These are phyloP conservation scores for Brachionus plicatilis DNA, from an alignment of 1,140 invertebrate genomes.

Conservation along the genomic window DNA sequence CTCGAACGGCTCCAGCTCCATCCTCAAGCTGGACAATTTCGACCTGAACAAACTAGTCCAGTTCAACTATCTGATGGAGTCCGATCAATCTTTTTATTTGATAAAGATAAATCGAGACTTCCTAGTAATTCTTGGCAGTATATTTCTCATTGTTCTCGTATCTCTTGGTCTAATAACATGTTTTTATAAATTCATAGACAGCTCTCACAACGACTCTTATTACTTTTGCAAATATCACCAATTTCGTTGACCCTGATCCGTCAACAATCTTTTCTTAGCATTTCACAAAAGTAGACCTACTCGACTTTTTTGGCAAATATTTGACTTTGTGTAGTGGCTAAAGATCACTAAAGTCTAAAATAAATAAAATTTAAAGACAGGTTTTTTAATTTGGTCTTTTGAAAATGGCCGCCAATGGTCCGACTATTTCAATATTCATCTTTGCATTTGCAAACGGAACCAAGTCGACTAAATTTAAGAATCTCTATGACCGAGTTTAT, in stretches of 20 bases:
- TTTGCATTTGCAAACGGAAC: not conserved
- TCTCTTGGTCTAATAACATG: slow-evolving; percentile 3
- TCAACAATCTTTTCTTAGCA: not conserved
- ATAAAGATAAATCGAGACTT: slow-evolving; percentile 7
- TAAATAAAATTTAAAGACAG: not conserved
- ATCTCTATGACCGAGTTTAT: not conserved
- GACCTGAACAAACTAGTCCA: not conserved
- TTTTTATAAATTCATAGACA: slow-evolving; percentile 22
- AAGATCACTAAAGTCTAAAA: not conserved
- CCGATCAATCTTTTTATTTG: not conserved
- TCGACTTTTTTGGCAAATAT: not conserved
- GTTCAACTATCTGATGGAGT: not conserved
- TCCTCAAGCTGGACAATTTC: not conserved
- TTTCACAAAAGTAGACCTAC: not conserved
- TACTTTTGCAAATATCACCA: slow-evolving; percentile 27
- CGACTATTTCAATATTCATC: not conserved
- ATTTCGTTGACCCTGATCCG: not conserved
- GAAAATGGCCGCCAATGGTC: not conserved
- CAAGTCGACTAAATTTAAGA: not conserved
- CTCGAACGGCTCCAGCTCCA: not conserved
- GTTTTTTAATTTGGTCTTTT: not conserved
- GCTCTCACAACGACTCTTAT: slow-evolving; percentile 5
- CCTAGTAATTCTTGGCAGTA: not conserved
- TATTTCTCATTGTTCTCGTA: slow-evolving; percentile 2
- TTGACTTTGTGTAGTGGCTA: not conserved